Percentiles rank a stretch among this genome's conserved stretches.
Conservation (phyloP, 2,888 invertebrate genomes). For the Xestia sexstrigata region DNA sequence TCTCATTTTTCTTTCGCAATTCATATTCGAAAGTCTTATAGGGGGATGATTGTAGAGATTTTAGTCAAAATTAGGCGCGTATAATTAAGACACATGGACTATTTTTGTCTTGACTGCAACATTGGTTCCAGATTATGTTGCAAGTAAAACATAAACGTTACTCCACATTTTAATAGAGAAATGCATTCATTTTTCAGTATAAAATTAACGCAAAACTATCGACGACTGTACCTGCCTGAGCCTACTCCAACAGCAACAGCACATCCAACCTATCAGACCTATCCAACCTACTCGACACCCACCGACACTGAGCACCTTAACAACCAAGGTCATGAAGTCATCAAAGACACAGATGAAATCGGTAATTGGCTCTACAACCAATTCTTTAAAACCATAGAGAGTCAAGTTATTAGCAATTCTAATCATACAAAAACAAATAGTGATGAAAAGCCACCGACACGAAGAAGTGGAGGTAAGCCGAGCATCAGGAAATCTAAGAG, state of each 20-base stretch:
- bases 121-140: neutral
- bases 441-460: slow-evolving; percentile 64
- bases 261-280: slow-evolving; percentile 39
- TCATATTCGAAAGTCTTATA: neutral
- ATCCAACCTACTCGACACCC: slow-evolving; percentile 33
- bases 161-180: neutral
- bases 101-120: neutral
- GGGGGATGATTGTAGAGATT: neutral
- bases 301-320: slow-evolving; percentile 69
- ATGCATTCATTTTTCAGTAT: slow-evolving; percentile 73
- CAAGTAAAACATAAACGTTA: neutral
- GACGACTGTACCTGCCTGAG: slow-evolving; percentile 71
- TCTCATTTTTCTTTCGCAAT: neutral
- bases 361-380: slow-evolving; percentile 88
- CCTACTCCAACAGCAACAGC: slow-evolving; percentile 65
- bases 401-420: slow-evolving; percentile 84
- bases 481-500: slow-evolving; percentile 61
- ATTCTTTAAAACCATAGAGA: slow-evolving; percentile 87
- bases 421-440: slow-evolving; percentile 57
- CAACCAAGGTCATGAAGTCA: slow-evolving; percentile 75
- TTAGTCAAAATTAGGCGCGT: too few relatives aligned
- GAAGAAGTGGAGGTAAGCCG: slow-evolving; percentile 73
- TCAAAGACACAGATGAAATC: slow-evolving; percentile 82
- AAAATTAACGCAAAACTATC: slow-evolving; percentile 77
- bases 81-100: neutral